Percentiles rank a stretch among this genome's conserved stretches.
Conservation (phyloP, 2,888 invertebrate genomes). For the Chesias legatella region DNA sequence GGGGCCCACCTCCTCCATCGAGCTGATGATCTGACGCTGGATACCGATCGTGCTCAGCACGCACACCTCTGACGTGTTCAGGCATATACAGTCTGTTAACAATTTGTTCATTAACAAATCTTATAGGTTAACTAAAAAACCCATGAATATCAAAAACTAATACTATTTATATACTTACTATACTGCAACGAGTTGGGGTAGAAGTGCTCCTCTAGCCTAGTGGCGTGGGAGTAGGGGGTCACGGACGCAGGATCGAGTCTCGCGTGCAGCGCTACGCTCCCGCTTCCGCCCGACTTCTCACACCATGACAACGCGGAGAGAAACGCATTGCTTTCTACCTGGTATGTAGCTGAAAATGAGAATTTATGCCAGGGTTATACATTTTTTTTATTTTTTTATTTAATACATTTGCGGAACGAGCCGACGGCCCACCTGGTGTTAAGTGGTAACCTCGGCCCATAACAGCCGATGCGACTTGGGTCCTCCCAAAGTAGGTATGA, state of each 20-base stretch:
- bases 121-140: too few relatives aligned
- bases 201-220: conserved; percentile 89
- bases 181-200: conserved; percentile 91
- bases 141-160: too few relatives aligned
- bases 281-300: conserved; percentile 41
- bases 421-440: too few relatives aligned
- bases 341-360: conserved; percentile 50
- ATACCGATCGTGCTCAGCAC: conserved; percentile 79
- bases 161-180: conserved; percentile 77
- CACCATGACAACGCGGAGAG: conserved; percentile 62
- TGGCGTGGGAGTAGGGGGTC: conserved; percentile 82
- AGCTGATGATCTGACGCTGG: conserved; percentile 81
- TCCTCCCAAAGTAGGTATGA: too few relatives aligned
- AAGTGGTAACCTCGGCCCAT: too few relatives aligned
- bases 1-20: conserved; percentile 81
- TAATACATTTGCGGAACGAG: too few relatives aligned
- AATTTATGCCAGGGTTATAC: too few relatives aligned
- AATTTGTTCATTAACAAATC: too few relatives aligned
- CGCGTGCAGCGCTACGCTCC: conserved; percentile 63
- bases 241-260: conserved; percentile 78
- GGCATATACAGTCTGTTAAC: conserved; percentile 74
- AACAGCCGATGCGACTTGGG: too few relatives aligned
- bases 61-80: conserved; percentile 73
- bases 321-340: conserved; percentile 66
- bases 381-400: too few relatives aligned